These are phyloP conservation scores for Lates japonicus DNA, from an alignment of 2,797 vertebrate species.

Conservation along the genomic window DNA sequence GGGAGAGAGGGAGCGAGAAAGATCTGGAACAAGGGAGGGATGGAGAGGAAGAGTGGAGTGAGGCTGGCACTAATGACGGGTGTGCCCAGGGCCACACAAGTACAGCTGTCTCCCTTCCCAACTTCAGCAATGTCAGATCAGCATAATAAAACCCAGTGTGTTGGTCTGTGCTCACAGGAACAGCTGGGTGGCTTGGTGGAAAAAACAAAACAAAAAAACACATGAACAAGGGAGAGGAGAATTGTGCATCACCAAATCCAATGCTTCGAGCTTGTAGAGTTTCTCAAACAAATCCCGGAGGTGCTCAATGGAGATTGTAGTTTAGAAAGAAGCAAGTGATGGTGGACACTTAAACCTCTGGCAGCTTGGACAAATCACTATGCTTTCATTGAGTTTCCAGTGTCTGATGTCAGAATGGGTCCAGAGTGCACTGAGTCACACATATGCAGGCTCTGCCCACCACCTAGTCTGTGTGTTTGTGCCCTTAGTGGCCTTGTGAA, in stretches of 20 bases:
- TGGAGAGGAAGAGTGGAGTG: slow-evolving; percentile 76
- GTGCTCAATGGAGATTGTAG: neutral
- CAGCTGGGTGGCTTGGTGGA: slow-evolving; percentile 69
- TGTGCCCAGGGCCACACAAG: slow-evolving; percentile 81
- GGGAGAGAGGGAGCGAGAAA: slow-evolving; percentile 52
- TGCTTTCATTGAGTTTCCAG: slow-evolving; percentile 73
- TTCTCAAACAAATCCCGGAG: slow-evolving; percentile 28
- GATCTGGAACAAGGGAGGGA: slow-evolving; percentile 68
- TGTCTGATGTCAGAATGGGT: slow-evolving; percentile 76
- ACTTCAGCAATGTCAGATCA: slow-evolving; percentile 80
- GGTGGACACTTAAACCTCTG: slow-evolving; percentile 42
- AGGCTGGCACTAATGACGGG: slow-evolving; percentile 84
- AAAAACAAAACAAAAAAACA: slow-evolving; percentile 10
- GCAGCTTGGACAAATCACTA: slow-evolving; percentile 49
- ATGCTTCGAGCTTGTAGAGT: slow-evolving; percentile 34
- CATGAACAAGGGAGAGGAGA: slow-evolving; percentile 33
- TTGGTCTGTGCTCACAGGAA: slow-evolving; percentile 66
- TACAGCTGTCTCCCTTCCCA: slow-evolving; percentile 79
- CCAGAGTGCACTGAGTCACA: slow-evolving; percentile 74
- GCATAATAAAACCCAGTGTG: slow-evolving; percentile 74
- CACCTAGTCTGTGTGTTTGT: slow-evolving; percentile 54
- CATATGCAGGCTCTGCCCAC: slow-evolving; percentile 57
- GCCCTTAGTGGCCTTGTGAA: slow-evolving; percentile 58
- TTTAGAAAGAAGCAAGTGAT: slow-evolving; percentile 1
- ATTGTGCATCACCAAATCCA: slow-evolving; percentile 40